Base-by-base conservation (phyloP, 2,888 invertebrate species). In the Ligdia adustata region DNA sequence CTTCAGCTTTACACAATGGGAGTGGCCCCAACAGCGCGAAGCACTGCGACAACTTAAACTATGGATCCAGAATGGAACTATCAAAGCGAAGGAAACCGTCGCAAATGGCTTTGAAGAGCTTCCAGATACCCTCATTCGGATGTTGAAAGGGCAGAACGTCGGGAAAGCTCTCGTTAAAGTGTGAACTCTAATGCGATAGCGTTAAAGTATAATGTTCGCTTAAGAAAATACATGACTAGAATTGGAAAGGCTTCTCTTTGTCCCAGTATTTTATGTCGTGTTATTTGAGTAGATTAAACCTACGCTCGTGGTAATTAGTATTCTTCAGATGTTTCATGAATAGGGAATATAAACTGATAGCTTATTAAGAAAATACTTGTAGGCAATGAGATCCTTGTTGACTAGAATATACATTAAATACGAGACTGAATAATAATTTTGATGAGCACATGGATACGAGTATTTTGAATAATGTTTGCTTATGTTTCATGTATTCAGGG, bases 1-100 rank as follows among this genome's bases (percentile, higher is more conserved):
- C 13, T 75, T 77, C 43, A 72, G 72, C 18, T 74, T 75, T 49
- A 69, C 73, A 44, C 72, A 78, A 54, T 75, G 72, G 75, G 49
- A 62, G 15, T 64, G 62, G 68, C 13, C 57, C 31, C 37, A 52
- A 22, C 72, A 71, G 53, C 32, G 28, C 9, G 66, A 54, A 9
- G 69, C 74, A 13, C 13, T 69, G 33, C 42, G 46, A n/a, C 64
- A 71, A 39, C 53, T 77, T 4, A 66, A 47, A 34, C 58, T 68
- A 29, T 78, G 73, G 75, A 52, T 74, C 28, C 52, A 68, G 35
- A 55, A 62, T 14, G 71, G 73, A 43, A 48, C 57, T 40, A 66
- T 77, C 55, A 69, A 60, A 59, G 67, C 62, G 11, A 73, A 73
- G 57, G 75, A 77, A 61, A 68, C 70, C 13, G 40, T 76, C 42